Percentiles rank a stretch among this genome's conserved stretches.
phyloP scores from a whole-genome alignment of 2,888 invertebrate species.

The Melanostoma scalare region DNA sequence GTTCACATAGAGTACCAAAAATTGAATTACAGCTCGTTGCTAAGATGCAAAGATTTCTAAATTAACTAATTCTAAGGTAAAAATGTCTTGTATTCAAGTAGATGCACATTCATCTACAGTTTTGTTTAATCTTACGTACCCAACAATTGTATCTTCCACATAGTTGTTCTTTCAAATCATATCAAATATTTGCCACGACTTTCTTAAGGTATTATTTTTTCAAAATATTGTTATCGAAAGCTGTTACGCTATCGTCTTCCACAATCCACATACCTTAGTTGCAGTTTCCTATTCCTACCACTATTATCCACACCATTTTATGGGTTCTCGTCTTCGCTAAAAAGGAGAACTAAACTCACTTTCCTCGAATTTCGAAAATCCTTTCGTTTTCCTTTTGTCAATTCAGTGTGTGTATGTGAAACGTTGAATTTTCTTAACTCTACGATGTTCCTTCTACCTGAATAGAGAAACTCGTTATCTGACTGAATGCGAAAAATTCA shows the following conservation, averaged over 20 bases:
- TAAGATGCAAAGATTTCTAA: too few relatives aligned
- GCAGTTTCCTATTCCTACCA: background rate
- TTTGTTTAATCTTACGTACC: too few relatives aligned
- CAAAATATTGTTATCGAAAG: too few relatives aligned
- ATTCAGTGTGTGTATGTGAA: background rate
- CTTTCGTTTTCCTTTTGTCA: slow-evolving; percentile 16
- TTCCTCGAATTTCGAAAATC: background rate
- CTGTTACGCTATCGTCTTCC: background rate
- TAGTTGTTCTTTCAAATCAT: too few relatives aligned
- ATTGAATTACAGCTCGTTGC: too few relatives aligned
- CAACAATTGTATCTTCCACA: too few relatives aligned
- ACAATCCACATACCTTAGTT: background rate
- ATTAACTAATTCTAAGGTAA: too few relatives aligned
- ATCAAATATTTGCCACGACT: too few relatives aligned
- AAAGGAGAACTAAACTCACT: background rate
- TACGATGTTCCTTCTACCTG: slow-evolving; percentile 14
- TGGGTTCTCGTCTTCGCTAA: background rate
- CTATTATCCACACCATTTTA: background rate
- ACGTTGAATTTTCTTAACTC: slow-evolving; percentile 16
- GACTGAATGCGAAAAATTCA: slow-evolving; percentile 30
- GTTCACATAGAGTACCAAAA: too few relatives aligned
- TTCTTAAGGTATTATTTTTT: too few relatives aligned
- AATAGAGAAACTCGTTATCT: slow-evolving; percentile 52
- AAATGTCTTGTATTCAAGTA: too few relatives aligned
- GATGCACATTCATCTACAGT: too few relatives aligned